phyloP scores from a whole-genome alignment of 2,113 vertebrate genomes.

The Mesocricetus auratus region DNA sequence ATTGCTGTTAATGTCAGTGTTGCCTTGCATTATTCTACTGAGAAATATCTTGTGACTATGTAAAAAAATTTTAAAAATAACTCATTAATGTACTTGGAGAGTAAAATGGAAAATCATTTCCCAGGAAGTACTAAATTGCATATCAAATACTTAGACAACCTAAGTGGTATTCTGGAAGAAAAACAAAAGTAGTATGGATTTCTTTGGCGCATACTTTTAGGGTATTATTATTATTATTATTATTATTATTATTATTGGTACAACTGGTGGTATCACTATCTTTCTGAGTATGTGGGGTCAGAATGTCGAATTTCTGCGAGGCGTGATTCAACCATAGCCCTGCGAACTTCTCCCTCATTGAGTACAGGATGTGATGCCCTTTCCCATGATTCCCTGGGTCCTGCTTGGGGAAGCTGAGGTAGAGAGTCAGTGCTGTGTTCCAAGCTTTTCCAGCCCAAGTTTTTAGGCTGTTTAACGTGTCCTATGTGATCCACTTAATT shows the following conservation, averaged over 20 bases:
- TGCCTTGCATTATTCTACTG: background rate
- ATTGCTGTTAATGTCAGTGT: background rate
- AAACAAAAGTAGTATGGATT: constrained; percentile 34
- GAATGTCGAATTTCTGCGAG: background rate
- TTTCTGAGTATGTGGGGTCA: constrained; percentile 44
- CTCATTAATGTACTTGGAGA: constrained; percentile 37
- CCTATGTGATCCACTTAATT: constrained; percentile 82
- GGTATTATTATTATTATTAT: background rate
- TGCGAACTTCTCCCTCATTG: constrained; percentile 68
- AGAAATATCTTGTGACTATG: background rate
- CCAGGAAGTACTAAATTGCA: background rate
- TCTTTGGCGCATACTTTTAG: background rate
- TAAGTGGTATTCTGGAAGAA: constrained; percentile 30
- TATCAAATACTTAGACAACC: background rate
- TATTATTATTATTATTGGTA: background rate
- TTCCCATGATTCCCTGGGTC: constrained; percentile 77
- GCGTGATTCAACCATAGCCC: constrained; percentile 63
- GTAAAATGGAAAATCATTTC: background rate
- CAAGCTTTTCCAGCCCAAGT: constrained; percentile 48
- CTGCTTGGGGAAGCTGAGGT: constrained; percentile 15
- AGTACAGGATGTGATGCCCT: constrained; percentile 45
- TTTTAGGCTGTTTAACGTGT: constrained; percentile 78
- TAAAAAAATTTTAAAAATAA: background rate
- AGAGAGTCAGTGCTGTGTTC: constrained; percentile 14
- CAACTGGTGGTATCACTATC: constrained; percentile 64